Percentiles rank a stretch among this genome's conserved stretches.
Conservation (phyloP, 2,797 vertebrate genomes). For the Brachyrhaphis roseni region DNA sequence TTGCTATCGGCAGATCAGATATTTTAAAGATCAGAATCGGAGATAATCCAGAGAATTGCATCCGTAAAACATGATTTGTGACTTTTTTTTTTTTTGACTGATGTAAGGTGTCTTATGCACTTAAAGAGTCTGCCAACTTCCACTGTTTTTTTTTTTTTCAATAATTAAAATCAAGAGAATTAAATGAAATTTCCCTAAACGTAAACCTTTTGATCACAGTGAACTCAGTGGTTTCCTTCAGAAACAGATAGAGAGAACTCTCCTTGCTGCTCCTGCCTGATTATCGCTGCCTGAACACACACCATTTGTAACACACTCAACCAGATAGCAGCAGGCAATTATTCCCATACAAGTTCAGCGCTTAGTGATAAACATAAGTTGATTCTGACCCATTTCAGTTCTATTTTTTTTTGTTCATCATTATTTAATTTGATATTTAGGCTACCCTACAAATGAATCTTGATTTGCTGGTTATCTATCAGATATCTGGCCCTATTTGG, state of each 20-base stretch:
- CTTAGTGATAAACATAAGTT: slow-evolving; percentile 22
- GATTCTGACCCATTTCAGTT: not conserved
- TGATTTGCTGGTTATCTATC: not conserved
- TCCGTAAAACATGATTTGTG: no score
- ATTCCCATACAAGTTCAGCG: slow-evolving; percentile 20
- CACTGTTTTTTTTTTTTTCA: not conserved
- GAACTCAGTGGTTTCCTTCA: slow-evolving; percentile 16
- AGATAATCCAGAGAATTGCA: no score
- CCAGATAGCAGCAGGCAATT: slow-evolving; percentile 33
- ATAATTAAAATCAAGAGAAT: not conserved
- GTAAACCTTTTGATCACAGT: not conserved
- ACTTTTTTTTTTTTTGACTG: not conserved
- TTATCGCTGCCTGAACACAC: slow-evolving; percentile 25
- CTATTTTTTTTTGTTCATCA: not conserved
- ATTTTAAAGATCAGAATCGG: no score
- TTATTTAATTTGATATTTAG: not conserved
- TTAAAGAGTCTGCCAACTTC: not conserved
- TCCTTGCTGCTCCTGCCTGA: slow-evolving; percentile 4
- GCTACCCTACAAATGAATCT: slow-evolving; percentile 10
- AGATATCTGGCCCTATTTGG: not conserved
- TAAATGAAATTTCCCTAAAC: not conserved
- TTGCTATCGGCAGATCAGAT: no score
- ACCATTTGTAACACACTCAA: slow-evolving; percentile 1
- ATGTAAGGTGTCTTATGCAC: not conserved
- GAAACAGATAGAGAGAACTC: slow-evolving; percentile 1